phyloP scores from a whole-genome alignment of 2,113 vertebrate genomes.

The Percina caprodes region DNA sequence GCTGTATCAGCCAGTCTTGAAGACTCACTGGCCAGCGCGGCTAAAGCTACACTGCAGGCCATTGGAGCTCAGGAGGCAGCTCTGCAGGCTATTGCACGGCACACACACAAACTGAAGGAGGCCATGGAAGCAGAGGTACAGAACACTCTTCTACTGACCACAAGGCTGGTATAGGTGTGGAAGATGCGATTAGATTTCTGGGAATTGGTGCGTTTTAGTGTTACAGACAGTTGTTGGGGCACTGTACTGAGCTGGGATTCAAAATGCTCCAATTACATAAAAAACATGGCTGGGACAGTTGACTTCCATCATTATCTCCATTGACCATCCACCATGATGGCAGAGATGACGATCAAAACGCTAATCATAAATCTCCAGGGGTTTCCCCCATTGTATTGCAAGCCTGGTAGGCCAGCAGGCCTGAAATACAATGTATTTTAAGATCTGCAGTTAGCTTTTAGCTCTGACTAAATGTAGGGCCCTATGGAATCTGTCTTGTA shows the following conservation, averaged over 20 bases:
- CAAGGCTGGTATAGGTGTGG: neutral
- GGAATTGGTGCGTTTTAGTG: neutral
- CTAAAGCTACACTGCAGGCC: slow-evolving; percentile 88
- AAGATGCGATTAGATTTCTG: neutral
- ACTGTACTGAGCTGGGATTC: neutral
- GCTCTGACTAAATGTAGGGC: too few species aligned
- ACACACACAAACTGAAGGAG: slow-evolving; percentile 88
- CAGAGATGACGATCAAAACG: neutral
- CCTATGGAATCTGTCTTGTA: too few species aligned
- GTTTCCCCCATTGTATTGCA: too few species aligned
- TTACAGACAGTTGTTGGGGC: neutral
- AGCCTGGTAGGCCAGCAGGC: too few species aligned
- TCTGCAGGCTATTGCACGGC: slow-evolving; percentile 87
- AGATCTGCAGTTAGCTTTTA: too few species aligned
- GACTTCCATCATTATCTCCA: neutral
- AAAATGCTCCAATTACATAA: neutral
- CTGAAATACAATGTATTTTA: too few species aligned
- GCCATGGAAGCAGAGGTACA: slow-evolving; percentile 94
- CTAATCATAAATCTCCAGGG: neutral
- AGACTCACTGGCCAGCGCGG: slow-evolving; percentile 85
- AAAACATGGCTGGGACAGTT: neutral
- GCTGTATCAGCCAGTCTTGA: slow-evolving; percentile 88
- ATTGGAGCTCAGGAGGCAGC: slow-evolving; percentile 93
- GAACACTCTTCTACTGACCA: neutral
- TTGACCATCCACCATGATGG: neutral